A percentile compares a stretch with the other conserved stretches of the same genome.
Evolutionary conservation across 92 coral and sea anemone genomes (phyloP).

Genomic region (Heliopora coerulea): DNA sequence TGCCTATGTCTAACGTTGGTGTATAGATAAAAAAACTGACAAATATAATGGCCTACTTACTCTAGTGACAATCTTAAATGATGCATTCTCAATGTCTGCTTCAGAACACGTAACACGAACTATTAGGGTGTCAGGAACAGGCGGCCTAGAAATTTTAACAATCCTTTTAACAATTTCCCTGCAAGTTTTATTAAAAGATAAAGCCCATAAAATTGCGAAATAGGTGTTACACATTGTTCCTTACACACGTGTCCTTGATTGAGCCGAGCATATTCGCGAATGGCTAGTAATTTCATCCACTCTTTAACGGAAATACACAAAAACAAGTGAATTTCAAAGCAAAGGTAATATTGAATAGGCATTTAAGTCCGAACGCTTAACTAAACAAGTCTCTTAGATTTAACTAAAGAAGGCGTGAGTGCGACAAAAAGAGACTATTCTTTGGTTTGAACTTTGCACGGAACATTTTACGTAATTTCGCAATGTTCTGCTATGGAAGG

Average conservation of each 20-base stretch:
- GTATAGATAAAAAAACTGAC: no score
- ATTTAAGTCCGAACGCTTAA: background rate
- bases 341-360: background rate
- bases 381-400: no score
- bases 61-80: conserved; percentile 95
- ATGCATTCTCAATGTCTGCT: conserved; percentile 89
- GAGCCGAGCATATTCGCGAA: conserved; percentile 87
- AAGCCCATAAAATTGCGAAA: background rate
- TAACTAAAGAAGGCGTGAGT: no score
- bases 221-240: background rate
- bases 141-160: conserved; percentile 55
- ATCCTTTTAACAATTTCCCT: no score
- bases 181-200: background rate
- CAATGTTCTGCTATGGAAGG: no score
- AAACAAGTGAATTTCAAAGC: background rate
- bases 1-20: no score
- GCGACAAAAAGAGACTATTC: no score
- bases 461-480: no score
- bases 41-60: conserved; percentile 37
- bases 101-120: conserved; percentile 96
- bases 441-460: no score
- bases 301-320: conserved; percentile 50
- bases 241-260: conserved; percentile 57
- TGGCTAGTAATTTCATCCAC: conserved; percentile 81
- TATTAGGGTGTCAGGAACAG: conserved; percentile 68